Evolutionary conservation across 2,888 invertebrate species (phyloP), one percentile per base, ranked within the genome.

Genomic region (Caenorhabditis imperialis): DNA sequence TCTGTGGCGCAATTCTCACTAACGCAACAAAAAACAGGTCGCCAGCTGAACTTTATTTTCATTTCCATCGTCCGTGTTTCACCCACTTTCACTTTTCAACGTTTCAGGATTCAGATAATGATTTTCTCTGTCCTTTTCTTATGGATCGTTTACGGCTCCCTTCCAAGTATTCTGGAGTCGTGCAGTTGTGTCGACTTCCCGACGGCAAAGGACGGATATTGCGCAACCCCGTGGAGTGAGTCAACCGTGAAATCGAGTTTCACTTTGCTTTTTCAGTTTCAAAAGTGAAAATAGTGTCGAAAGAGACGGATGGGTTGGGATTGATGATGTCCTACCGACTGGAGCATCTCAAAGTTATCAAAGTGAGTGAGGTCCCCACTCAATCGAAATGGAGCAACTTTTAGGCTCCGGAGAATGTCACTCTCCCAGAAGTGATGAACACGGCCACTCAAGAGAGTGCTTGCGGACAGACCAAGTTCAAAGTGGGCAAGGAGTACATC

Each of bases 141-240:
- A 2, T 0, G 27, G 2, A 7, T 65, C 16, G 20, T 63, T 1
- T 12, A 35, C 12, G 23, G 57, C 6, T 42, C 22, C 7, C 25
- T 69, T 2, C 58, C 53, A 1, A 16, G 38, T 3, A 30, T 7
- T 10, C 40, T 58, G 8, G 58, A 58, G 45, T 51, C 69, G 8
- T 69, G 69, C 22, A 58, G 53, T 16, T 69, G 69, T 40, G 18
- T 58, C 37, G 53, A 45, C 3, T 45, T 73, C 12, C 23, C 12
- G 22, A 42, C 38, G 0, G 72, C 65, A 25, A 73, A 54, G n/a
- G 72, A 73, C 3, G 72, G 72, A 18, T 73, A 65, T 54, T 73
- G 72, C 42, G 47, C 72, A 35, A 60, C 65, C 4, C 18, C 58
- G n/a, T 73, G 72, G 72, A 65, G 72, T 73, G 40, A 62, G 71